Base-by-base conservation (phyloP, 2,888 invertebrate genomes). In the Drosophila tanythrix region DNA sequence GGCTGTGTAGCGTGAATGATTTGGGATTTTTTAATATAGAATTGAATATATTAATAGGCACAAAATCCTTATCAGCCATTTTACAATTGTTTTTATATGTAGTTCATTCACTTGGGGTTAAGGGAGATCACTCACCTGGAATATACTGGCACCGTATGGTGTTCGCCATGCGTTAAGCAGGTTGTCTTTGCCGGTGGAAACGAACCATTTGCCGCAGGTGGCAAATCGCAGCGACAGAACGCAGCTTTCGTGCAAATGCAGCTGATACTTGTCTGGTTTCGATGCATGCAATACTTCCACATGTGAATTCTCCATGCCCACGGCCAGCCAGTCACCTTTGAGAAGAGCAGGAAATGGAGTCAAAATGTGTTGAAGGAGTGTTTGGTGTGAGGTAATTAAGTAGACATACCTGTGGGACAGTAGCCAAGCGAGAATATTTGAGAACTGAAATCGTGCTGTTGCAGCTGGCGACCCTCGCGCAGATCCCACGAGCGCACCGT, bases 141-240 rank as follows among this genome's bases (percentile, higher is more conserved):
- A 99, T 95, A 99, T 98, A 91, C 98, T 98, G 83, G 99, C 98
- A 80, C 99, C 99, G 92, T 99, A 99, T 0, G 99, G 99, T 90
- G 99, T 98, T 91, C 99, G 95, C 99, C 99, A 99, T 46, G 98
- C 98, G 93, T 99, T 99, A 64, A 99, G 95, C 92, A 98, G 94
- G 94, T 99, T 99, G 93, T 99, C 99, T 94, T 99, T 99, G 82
- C 99, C 99, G n/a, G 99, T 99, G 79, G 98, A 98, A 81, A 99
- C 98, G 94, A 99, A 99, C 99, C 99, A 99, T 94, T 99, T 99
- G 89, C 99, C 99, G 92, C 97, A 96, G 60, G 97, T 96, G 57
- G 99, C 99, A 94, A 99, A 99, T 93, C 97, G 96, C 77, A 99
- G 95, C 78, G 99, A 98, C 70, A 99, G 95, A 48, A 99, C 99